phyloP scores from a whole-genome alignment of 35 echinoderm and acorn worm genomes.

The Stichopus chloronotus region DNA sequence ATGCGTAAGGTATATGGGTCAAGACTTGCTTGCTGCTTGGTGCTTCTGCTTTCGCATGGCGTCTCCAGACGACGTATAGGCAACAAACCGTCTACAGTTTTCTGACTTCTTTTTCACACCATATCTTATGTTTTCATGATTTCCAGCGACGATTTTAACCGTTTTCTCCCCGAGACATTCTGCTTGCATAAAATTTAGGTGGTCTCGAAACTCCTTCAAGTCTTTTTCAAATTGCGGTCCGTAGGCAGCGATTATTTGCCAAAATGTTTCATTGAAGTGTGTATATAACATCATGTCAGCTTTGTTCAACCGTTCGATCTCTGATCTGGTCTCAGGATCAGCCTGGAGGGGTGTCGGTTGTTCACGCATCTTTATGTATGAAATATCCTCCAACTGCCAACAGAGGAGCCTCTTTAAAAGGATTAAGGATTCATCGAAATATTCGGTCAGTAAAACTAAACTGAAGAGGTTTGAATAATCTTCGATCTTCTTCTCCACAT shows the following conservation, averaged over 20 bases:
- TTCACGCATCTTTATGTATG: slow-evolving; percentile 51
- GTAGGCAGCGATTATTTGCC: slow-evolving; percentile 47
- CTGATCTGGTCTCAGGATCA: background rate
- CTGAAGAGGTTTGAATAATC: background rate
- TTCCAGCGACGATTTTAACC: slow-evolving; percentile 3
- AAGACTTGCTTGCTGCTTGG: no score
- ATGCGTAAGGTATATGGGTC: no score
- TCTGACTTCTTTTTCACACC: background rate
- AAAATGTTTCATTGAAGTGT: slow-evolving; percentile 58
- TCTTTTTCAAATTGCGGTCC: slow-evolving; percentile 53
- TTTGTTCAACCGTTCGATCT: slow-evolving; percentile 26
- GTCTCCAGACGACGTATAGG: background rate
- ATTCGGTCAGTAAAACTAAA: slow-evolving; percentile 64
- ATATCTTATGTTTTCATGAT: slow-evolving; percentile 1
- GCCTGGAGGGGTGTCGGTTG: slow-evolving; percentile 4
- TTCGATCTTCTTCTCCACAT: background rate
- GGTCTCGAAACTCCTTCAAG: slow-evolving; percentile 49
- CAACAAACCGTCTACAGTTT: background rate
- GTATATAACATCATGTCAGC: slow-evolving; percentile 64
- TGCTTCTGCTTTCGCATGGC: background rate
- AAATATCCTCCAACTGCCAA: slow-evolving; percentile 69
- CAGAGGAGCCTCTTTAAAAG: slow-evolving; percentile 59
- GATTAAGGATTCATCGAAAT: slow-evolving; percentile 72
- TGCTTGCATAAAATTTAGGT: background rate
- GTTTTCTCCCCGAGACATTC: slow-evolving; percentile 14